phyloP scores from a whole-genome alignment of 2,888 invertebrate genomes.

The Acleris cristana region DNA sequence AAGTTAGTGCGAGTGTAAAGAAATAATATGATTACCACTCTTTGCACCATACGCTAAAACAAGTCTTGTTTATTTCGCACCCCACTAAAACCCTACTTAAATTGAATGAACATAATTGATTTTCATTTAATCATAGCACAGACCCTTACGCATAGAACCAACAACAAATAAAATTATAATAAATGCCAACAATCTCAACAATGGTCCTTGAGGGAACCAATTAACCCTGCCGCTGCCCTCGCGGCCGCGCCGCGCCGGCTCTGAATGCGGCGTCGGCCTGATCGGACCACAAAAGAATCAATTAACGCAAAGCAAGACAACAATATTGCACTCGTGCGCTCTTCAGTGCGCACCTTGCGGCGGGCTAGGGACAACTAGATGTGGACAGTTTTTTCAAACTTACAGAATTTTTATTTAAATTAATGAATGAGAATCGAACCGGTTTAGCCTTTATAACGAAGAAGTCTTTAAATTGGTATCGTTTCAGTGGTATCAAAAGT shows the following conservation, averaged over 20 bases:
- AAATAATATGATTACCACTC: no score
- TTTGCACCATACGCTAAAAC: no score
- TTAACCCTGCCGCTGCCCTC: constrained; percentile 24
- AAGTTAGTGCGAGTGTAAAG: no score
- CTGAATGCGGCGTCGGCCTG: constrained; percentile 41
- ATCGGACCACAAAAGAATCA: constrained; percentile 79
- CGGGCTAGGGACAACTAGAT: constrained; percentile 34
- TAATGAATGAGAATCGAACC: no score
- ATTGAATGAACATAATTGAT: background rate
- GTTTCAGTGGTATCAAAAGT: no score
- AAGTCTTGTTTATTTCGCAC: no score
- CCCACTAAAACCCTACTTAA: background rate
- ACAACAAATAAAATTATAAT: constrained; percentile 32
- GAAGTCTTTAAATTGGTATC: no score
- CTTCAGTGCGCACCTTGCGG: constrained; percentile 54
- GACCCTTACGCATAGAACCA: background rate
- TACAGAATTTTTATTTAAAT: background rate
- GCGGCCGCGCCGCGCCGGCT: background rate
- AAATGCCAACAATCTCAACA: constrained; percentile 23
- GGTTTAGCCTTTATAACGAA: no score
- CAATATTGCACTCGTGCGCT: constrained; percentile 64
- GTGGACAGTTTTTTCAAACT: background rate
- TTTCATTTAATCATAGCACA: background rate
- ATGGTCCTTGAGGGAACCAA: constrained; percentile 23
- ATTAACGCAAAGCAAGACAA: constrained; percentile 72